Base-by-base conservation (phyloP, 2,797 vertebrate species). In the Brotula barbata region DNA sequence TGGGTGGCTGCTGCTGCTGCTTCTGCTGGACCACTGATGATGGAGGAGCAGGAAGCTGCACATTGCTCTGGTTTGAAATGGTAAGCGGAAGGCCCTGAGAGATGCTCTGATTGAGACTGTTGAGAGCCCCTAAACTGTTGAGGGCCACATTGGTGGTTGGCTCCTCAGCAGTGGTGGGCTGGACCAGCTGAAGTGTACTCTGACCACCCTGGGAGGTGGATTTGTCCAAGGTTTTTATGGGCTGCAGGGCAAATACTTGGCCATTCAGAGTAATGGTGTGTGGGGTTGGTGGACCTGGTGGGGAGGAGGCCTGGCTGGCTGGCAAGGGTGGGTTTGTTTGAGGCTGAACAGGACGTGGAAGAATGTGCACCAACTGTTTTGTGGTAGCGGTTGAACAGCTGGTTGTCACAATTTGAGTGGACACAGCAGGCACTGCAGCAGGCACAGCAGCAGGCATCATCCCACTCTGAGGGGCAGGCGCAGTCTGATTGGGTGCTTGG, bases 231-330 rank as follows among this genome's bases (percentile, higher is more conserved):
- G 96, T 93, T 85, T 94, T 96, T 71, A 98, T 90, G 46, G 97
- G 95, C 75, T 98, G 95, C 84, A 99, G 85, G 25, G 96, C 95
- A 85, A 98, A 99, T 65, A 98, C 91, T 83, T 99, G 96, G 49
- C 97, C 97, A 0, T 98, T 99, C 70, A 99, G 91, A 77, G 95
- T 98, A 86, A 99, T 95, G 6, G 97, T 98, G 60, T 98, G 96
- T 33, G 95, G 94, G 68, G 95, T 90, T 64, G 93, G 87, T 52
- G 83, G 76, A 45, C 70, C 70, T 66, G 85, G n/a, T 77, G 92
- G 73, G 5, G 93, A 89, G 20, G 92, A 87, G 0, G 91, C 49
- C 60, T 83, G 90, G 0, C 90, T 73, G 37, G 88, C 46, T 87
- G 92, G 92, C 45, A 75, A 88, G 75, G 84, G 72, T 80, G 80